These are phyloP conservation scores for Podarcis cretensis DNA, from an alignment of 2,113 vertebrate genomes.

Conservation along the genomic window DNA sequence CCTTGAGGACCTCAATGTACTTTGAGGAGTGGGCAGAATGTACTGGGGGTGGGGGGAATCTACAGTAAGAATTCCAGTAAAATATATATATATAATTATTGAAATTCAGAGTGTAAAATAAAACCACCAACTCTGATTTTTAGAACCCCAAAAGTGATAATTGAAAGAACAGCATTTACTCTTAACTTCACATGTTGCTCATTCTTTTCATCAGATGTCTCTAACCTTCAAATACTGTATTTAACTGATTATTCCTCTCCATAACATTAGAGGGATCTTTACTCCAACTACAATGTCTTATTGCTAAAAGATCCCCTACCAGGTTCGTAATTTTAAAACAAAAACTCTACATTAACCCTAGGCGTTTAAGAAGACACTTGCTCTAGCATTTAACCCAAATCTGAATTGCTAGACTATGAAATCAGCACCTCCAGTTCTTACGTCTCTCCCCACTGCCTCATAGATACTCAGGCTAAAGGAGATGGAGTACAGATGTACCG, in stretches of 20 bases:
- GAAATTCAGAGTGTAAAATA: neutral
- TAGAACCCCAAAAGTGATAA: neutral
- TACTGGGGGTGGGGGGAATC: neutral
- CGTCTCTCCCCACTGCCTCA: neutral
- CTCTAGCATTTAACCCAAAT: neutral
- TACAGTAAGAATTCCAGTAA: neutral
- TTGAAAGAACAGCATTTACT: neutral
- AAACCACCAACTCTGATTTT: neutral
- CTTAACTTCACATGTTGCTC: neutral
- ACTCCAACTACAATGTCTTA: neutral
- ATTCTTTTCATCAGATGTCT: neutral
- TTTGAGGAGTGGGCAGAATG: too few relatives aligned
- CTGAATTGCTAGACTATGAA: neutral
- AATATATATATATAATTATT: neutral
- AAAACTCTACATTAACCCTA: neutral
- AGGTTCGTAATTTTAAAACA: neutral
- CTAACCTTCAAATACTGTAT: neutral
- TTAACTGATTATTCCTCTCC: neutral
- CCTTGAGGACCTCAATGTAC: neutral
- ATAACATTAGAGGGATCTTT: neutral
- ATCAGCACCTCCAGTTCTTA: neutral
- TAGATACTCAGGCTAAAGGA: neutral
- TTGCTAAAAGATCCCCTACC: neutral
- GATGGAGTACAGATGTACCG: neutral
- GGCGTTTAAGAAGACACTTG: neutral